Conservation (phyloP, 2,888 invertebrate genomes). For the Xanthorhoe designata region DNA sequence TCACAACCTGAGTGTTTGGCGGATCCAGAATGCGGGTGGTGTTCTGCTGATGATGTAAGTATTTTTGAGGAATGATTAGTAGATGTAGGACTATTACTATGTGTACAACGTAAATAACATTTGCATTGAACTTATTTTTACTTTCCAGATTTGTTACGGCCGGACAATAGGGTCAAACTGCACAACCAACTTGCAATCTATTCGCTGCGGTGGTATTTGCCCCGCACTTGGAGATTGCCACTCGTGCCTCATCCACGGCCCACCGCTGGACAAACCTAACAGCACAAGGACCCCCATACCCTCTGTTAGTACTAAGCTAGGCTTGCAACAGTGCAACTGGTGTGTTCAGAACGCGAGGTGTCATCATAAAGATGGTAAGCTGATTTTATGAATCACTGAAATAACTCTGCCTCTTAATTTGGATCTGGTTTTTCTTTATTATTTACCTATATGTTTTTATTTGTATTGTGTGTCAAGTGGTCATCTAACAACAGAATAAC, state of each 20-base stretch:
- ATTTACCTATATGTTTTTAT: no score
- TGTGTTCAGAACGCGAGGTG: conserved; percentile 97
- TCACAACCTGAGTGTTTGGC: conserved; percentile 93
- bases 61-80: not conserved
- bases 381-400: not conserved
- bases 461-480: no score
- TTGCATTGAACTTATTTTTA: not conserved
- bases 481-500: no score
- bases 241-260: conserved; percentile 94
- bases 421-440: no score
- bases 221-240: conserved; percentile 95
- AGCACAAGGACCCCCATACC: conserved; percentile 68
- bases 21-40: conserved; percentile 98
- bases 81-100: no score
- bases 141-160: conserved; percentile 90
- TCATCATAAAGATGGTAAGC: conserved; percentile 92
- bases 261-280: conserved; percentile 77
- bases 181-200: conserved; percentile 95
- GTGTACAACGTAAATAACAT: not conserved
- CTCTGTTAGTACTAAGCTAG: conserved; percentile 90
- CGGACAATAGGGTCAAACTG: conserved; percentile 95
- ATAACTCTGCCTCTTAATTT: no score
- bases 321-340: conserved; percentile 94
- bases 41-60: conserved; percentile 90
- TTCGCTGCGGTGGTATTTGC: conserved; percentile 95